Percentiles rank a stretch among this genome's conserved stretches.
Conservation (phyloP, 2,797 vertebrate species). For the Acipenser oxyrinchus region DNA sequence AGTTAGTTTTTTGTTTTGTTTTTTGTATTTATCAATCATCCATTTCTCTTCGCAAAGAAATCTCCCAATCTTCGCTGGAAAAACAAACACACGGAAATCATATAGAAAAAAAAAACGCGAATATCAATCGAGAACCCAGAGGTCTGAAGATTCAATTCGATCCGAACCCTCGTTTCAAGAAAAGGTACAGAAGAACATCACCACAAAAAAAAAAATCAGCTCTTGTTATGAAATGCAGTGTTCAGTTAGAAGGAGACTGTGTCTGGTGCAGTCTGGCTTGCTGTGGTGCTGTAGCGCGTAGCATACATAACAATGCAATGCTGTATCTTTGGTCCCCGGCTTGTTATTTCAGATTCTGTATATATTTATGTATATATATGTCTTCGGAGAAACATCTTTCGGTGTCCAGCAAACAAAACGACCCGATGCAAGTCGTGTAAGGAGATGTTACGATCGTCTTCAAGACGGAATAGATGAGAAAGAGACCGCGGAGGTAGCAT, state of each 20-base stretch:
- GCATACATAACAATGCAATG: conserved; percentile 25
- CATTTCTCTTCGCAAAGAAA: conserved; percentile 29
- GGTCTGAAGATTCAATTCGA: conserved; percentile 24
- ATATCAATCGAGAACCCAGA: conserved; percentile 21
- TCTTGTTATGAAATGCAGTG: conserved; percentile 19
- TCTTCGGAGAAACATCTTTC: conserved; percentile 10
- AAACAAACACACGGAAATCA: conserved; percentile 23
- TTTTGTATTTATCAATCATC: conserved; percentile 16
- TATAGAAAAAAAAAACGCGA: conserved; percentile 21
- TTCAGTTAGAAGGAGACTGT: conserved; percentile 19
- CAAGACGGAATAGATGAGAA: conserved; percentile 27
- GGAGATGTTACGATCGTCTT: conserved; percentile 25
- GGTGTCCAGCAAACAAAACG: conserved; percentile 21
- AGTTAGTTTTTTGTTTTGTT: no score
- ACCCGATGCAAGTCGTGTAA: conserved; percentile 20
- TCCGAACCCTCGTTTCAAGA: conserved; percentile 21
- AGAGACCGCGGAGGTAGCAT: conserved; percentile 23
- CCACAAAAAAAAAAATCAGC: conserved; percentile 4
- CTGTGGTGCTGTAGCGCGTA: conserved; percentile 23
- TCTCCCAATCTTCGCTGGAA: conserved; percentile 31
- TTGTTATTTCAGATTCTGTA: no score
- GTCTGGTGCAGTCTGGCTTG: conserved; percentile 26
- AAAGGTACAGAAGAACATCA: conserved; percentile 19
- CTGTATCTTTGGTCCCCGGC: conserved; percentile 19
- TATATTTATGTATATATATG: conserved; percentile 24